A percentile compares a stretch with the other conserved stretches of the same genome.
phyloP scores from a whole-genome alignment of 2,113 vertebrate genomes.

The Puffinus mauretanicus region DNA sequence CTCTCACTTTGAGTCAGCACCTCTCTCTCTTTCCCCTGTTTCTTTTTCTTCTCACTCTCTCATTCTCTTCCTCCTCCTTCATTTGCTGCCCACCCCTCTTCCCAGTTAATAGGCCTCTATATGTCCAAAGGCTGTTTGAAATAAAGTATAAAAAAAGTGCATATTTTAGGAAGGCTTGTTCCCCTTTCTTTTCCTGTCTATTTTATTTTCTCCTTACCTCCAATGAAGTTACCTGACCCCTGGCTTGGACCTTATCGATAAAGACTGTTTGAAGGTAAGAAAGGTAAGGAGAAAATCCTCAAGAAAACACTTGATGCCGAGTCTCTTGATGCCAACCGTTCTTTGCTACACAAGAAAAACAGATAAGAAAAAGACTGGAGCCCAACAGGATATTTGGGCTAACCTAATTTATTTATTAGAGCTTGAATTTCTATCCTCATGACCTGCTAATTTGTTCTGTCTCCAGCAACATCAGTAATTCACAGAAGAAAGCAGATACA shows the following conservation, averaged over 20 bases:
- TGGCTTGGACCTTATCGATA: not conserved
- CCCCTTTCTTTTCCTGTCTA: not conserved
- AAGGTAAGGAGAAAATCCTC: not conserved
- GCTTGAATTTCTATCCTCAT: not conserved
- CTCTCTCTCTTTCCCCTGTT: not conserved
- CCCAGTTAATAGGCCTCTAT: not conserved
- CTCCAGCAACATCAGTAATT: conserved; percentile 9
- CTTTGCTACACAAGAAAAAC: not conserved
- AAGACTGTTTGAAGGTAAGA: not conserved
- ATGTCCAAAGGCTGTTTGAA: not conserved
- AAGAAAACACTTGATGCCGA: not conserved
- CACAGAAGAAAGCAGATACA: conserved; percentile 1
- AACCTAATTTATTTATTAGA: conserved; percentile 10
- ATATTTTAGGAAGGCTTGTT: not conserved
- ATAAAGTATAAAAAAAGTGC: not conserved
- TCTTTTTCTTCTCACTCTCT: not conserved
- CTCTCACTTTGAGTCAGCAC: not conserved
- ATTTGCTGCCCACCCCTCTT: not conserved
- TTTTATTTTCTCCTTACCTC: not conserved
- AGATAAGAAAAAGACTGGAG: not conserved
- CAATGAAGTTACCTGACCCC: not conserved
- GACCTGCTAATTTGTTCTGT: conserved; percentile 32
- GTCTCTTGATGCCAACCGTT: not conserved
- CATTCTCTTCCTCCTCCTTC: not conserved
- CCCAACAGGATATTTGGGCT: not conserved